Conservation (phyloP, 2,113 vertebrate genomes). For the Gasterosteus aculeatus region DNA sequence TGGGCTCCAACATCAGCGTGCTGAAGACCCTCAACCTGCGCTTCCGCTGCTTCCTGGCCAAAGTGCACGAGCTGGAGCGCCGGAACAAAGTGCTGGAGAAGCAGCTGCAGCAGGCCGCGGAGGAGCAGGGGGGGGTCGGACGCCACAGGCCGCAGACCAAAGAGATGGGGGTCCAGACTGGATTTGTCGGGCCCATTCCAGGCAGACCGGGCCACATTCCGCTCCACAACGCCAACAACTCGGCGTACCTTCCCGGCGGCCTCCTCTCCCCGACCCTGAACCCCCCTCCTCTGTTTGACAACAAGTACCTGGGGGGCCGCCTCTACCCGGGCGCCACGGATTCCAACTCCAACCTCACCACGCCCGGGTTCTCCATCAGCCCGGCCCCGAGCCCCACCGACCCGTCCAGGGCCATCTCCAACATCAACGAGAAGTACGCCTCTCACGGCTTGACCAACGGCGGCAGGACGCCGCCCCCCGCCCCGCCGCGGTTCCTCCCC, state of each 20-base stretch:
- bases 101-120: conserved; percentile 84
- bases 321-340: conserved; percentile 46
- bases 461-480: conserved; percentile 28
- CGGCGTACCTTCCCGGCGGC: conserved; percentile 65
- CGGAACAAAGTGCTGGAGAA: conserved; percentile 88
- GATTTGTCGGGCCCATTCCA: conserved; percentile 61
- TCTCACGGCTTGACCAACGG: conserved; percentile 19
- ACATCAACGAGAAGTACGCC: conserved; percentile 64
- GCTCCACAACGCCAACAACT: conserved; percentile 63
- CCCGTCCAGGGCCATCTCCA: conserved; percentile 26
- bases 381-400: conserved; percentile 60
- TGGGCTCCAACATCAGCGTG: conserved; percentile 89
- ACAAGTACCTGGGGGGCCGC: conserved; percentile 43
- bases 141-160: conserved; percentile 75
- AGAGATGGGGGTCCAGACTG: conserved; percentile 84
- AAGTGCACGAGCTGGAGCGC: conserved; percentile 89
- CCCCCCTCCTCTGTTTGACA: conserved; percentile 45
- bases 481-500: conserved; percentile 80
- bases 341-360: conserved; percentile 72
- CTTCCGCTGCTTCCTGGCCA: conserved; percentile 89
- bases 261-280: conserved; percentile 71
- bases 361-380: conserved; percentile 30
- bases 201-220: conserved; percentile 61
- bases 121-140: conserved; percentile 41
- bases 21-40: conserved; percentile 89